A percentile compares a stretch with the other conserved stretches of the same genome.
phyloP scores from a whole-genome alignment of 1,140 invertebrate species.

The Pseudomyrmex cubaensis region DNA sequence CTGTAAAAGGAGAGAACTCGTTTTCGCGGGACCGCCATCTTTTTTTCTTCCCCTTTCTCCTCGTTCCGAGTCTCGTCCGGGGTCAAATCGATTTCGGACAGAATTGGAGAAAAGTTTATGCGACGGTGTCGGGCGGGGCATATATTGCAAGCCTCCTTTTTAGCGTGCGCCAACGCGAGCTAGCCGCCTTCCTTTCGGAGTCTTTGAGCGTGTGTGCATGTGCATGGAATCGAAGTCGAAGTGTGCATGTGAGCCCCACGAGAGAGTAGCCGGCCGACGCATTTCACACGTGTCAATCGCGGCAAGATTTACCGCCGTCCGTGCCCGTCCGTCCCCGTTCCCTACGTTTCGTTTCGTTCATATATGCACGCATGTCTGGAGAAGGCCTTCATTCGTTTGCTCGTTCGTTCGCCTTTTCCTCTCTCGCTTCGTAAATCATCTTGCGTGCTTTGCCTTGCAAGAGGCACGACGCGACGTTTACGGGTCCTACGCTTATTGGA shows the following conservation, averaged over 20 bases:
- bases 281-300: slow-evolving; percentile 80
- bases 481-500: slow-evolving; percentile 68
- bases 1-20: slow-evolving; percentile 39
- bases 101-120: slow-evolving; percentile 80
- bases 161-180: slow-evolving; percentile 26
- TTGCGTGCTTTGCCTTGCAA: slow-evolving; percentile 46
- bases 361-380: neutral
- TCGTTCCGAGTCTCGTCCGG: slow-evolving; percentile 53
- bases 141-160: slow-evolving; percentile 52
- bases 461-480: slow-evolving; percentile 65
- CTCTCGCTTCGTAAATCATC: slow-evolving; percentile 74
- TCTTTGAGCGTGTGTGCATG: slow-evolving; percentile 26
- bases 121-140: slow-evolving; percentile 49
- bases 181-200: slow-evolving; percentile 3
- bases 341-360: slow-evolving; percentile 28
- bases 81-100: slow-evolving; percentile 80
- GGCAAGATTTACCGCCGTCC: slow-evolving; percentile 74
- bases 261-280: slow-evolving; percentile 69
- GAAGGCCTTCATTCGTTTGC: neutral
- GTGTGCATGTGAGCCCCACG: slow-evolving; percentile 20
- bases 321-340: slow-evolving; percentile 20
- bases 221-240: slow-evolving; percentile 50
- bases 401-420: slow-evolving; percentile 22
- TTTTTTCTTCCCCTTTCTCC: slow-evolving; percentile 55
- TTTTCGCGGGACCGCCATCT: slow-evolving; percentile 31